Evolutionary conservation across 2,888 invertebrate species (phyloP), one percentile per base, ranked within the genome.

Genomic region (Kryphioiulus occultus): DNA sequence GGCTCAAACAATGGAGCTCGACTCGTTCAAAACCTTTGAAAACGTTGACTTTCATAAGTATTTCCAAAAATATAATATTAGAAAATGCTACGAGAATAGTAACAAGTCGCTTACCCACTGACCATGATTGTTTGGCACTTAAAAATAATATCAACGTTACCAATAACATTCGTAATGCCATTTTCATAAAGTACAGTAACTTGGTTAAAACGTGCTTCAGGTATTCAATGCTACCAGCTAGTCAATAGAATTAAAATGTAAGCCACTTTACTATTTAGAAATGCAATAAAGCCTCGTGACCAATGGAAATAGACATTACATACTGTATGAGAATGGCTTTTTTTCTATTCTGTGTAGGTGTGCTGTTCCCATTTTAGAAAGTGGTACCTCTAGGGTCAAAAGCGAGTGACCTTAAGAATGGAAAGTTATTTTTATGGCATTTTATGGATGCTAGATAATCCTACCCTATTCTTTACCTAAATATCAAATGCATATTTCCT

Each of bases 351-450:
- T n/a, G n/a, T n/a, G 59, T 59, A 59, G 59, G 59, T 59, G 59
- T 59, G n/a, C 59, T 59, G 59, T 59, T 59, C 59, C 59, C 59
- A 59, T 59, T 59, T 59, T 59, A 59, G 59, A 59, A 59, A 59
- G 59, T 59, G 59, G 59, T 59, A 59, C 59, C 59, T 59, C 59
- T 59, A n/a, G 59, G 59, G 59, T 59, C 59, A 59, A 59, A 59
- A 59, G 59, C 59, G 59, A 59, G 59, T n/a, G 59, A 59, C 59
- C 59, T n/a, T 59, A n/a, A n/a, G 59, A n/a, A 59, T n/a, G n/a
- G n/a, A 59, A 59, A 59, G 59, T 59, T 59, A 59, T 59, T 59
- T 59, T 59, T 59, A 59, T 59, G 59, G 59, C 59, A 17, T 44
- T 44, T 44, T 44, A 44, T 44, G 44, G 44, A 10, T 19, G 59